Evolutionary conservation across 2,797 vertebrate genomes (phyloP).

Genomic region (Fratercula arctica): DNA sequence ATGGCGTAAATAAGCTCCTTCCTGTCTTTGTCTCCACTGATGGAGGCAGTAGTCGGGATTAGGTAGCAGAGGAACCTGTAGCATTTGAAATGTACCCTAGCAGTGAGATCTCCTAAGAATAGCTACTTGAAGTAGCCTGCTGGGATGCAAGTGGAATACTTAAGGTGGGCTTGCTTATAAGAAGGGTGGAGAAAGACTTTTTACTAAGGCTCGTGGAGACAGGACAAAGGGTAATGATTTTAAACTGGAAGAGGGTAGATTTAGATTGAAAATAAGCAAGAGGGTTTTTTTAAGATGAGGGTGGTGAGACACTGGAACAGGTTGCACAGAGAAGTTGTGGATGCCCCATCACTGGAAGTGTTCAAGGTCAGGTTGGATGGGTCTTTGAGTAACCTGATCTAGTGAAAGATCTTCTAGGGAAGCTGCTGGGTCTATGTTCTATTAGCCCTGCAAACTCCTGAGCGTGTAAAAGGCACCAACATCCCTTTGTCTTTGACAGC

Average conservation of each 20-base stretch:
- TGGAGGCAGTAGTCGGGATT: neutral
- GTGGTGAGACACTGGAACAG: neutral
- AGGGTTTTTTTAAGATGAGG: neutral
- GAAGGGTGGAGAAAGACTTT: neutral
- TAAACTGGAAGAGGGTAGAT: neutral
- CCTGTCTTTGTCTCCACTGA: neutral
- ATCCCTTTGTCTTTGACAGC: neutral
- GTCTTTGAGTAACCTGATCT: neutral
- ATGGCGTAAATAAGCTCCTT: neutral
- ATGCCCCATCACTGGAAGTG: neutral
- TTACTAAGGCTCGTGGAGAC: neutral
- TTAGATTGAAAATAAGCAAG: neutral
- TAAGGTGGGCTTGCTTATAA: neutral
- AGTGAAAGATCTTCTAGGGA: neutral
- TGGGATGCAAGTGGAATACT: neutral
- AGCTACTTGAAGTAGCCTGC: neutral
- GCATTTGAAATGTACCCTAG: neutral
- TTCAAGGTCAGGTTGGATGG: neutral
- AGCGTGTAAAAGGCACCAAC: neutral
- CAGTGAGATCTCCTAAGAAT: neutral
- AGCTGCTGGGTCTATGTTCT: neutral
- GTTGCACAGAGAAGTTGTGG: neutral
- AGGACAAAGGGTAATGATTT: neutral
- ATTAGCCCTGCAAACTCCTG: neutral
- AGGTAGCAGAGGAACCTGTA: neutral